phyloP scores from a whole-genome alignment of 2,888 invertebrate species.

The Dolichopus griseipennis region DNA sequence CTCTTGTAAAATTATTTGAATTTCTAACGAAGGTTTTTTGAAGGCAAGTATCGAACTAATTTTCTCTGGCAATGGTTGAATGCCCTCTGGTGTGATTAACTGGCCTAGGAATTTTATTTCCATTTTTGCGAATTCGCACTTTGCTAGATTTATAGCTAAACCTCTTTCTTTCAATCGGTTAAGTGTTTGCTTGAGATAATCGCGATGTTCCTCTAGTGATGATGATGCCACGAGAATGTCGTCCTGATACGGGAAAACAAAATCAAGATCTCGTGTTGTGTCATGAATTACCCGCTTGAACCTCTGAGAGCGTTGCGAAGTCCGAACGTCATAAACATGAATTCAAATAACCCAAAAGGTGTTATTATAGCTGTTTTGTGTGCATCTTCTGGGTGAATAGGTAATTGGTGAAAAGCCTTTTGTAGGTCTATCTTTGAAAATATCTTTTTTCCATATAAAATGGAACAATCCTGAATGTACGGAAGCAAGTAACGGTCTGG shows the following conservation, averaged over 20 bases:
- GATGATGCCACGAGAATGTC: neutral
- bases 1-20: neutral
- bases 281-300: neutral
- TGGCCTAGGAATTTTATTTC: neutral
- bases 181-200: too few relatives aligned
- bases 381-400: neutral
- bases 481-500: neutral
- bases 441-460: neutral
- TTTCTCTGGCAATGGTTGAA: neutral
- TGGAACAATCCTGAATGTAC: neutral
- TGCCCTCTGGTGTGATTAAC: neutral
- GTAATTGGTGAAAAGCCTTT: neutral
- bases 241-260: neutral
- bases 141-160: neutral
- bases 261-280: neutral
- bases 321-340: neutral
- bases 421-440: conserved; percentile 1
- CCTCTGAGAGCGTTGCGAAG: neutral
- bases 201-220: neutral
- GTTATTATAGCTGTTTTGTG: neutral
- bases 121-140: neutral
- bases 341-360: neutral
- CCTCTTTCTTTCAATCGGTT: neutral
- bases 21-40: too few relatives aligned
- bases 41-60: too few relatives aligned